These are phyloP conservation scores for Drosophila putrida DNA, from an alignment of 2,888 invertebrate genomes.

Conservation along the genomic window DNA sequence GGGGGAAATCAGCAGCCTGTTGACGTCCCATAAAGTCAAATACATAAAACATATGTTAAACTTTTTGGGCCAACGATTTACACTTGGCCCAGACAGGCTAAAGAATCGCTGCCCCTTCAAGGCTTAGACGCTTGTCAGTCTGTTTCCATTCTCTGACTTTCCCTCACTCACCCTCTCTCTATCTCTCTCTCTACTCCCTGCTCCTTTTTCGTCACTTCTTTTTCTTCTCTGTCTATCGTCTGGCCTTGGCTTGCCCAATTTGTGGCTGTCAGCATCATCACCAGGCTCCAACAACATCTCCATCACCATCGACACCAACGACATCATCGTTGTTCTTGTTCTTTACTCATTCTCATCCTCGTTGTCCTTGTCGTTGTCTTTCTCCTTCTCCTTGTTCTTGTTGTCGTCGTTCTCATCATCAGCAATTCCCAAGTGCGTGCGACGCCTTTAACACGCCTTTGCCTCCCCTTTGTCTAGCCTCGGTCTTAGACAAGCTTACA, in stretches of 20 bases:
- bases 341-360: constrained; percentile 3
- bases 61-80: constrained; percentile 53
- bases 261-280: constrained; percentile 71
- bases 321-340: constrained; percentile 47
- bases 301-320: constrained; percentile 27
- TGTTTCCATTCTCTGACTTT: background rate
- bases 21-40: constrained; percentile 54
- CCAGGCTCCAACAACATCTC: constrained; percentile 16
- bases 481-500: constrained; percentile 26
- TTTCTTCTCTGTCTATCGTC: constrained; percentile 26
- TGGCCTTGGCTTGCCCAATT: constrained; percentile 64
- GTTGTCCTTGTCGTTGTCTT: background rate
- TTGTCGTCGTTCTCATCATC: constrained; percentile 47
- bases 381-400: constrained; percentile 15
- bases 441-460: constrained; percentile 38
- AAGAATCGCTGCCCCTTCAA: constrained; percentile 33
- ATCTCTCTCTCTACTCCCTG: constrained; percentile 11
- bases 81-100: constrained; percentile 50
- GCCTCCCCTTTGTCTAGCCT: constrained; percentile 37
- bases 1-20: constrained; percentile 38
- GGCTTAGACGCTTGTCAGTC: constrained; percentile 33
- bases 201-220: background rate
- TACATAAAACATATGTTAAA: constrained; percentile 61
- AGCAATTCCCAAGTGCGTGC: constrained; percentile 64
- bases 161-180: constrained; percentile 13